Evolutionary conservation across 2,797 vertebrate genomes (phyloP).

Genomic region (Eulemur albifrons): DNA sequence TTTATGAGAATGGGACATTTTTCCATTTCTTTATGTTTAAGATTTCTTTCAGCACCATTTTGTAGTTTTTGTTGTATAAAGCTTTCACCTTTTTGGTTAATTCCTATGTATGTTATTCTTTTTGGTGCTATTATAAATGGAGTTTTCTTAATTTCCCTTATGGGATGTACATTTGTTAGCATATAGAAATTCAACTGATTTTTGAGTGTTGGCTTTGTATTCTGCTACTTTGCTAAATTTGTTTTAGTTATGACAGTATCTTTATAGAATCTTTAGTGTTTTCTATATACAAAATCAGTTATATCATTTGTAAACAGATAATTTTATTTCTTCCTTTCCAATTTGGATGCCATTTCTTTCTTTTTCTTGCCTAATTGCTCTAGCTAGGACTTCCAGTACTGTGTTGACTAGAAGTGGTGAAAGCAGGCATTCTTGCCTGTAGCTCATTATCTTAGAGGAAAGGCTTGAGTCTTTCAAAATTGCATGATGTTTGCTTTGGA

Average conservation of each 20-base stretch:
- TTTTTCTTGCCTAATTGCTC: not conserved
- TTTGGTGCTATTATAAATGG: not conserved
- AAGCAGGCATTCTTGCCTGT: not conserved
- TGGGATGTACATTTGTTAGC: not conserved
- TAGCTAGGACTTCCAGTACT: not conserved
- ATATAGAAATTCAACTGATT: not conserved
- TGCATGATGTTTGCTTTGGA: not conserved
- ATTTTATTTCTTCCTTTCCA: not conserved
- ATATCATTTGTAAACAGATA: not conserved
- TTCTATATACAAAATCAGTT: not conserved
- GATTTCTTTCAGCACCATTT: not conserved
- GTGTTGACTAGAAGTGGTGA: not conserved
- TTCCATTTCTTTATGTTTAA: not conserved
- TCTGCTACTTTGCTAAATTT: not conserved
- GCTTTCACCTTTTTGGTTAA: not conserved
- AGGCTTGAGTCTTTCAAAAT: not conserved
- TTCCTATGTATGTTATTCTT: not conserved
- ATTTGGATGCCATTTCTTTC: not conserved
- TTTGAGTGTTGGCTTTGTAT: not conserved
- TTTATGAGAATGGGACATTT: not conserved
- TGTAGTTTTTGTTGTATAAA: not conserved
- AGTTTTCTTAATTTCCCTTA: not conserved
- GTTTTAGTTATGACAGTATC: not conserved
- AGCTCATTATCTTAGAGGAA: not conserved
- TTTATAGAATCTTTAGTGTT: not conserved